Evolutionary conservation across 2,888 invertebrate species (phyloP), one percentile per base, ranked within the genome.

Genomic region (Noctua janthina): DNA sequence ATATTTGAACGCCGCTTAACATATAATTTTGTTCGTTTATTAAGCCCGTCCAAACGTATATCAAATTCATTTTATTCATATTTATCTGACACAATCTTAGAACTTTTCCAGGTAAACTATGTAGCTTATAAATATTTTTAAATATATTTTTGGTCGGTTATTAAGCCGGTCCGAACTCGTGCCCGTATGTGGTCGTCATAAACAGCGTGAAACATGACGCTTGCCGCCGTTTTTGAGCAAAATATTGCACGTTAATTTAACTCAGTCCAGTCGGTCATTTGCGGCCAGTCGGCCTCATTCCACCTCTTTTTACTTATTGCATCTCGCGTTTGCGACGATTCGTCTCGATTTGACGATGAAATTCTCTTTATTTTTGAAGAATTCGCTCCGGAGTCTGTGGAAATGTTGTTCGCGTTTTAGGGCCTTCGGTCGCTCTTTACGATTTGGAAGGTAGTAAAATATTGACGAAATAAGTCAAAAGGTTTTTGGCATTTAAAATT

Each of bases 231-330:
- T 96, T 96, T 96, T 94, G 94, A 95, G 95, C 95, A 96, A 96
- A 96, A 96, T 96, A 96, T 94, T 95, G 96, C 95, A 96, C 96
- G 96, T 96, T 96, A 96, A 96, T 96, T 96, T 96, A 96, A 93
- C 96, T 94, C 96, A 93, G 94, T 84, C 91, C 90, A 90, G 88
- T 85, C 92, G 94, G 94, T 95, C 96, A 95, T 96, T 96, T 95
- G 96, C 92, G 95, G 94, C 91, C 87, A 78, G 84, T 81, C 84
- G 83, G 88, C 85, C 86, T 89, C 89, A 89, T 91, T 90, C 90
- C 87, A 89, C 90, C 91, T 91, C 92, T 93, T 93, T 89, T 89
- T 87, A 87, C 79, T 87, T 89, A 82, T 89, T 89, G 84, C 88
- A 90, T 90, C 88, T 92, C 89, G 90, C 90, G 91, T 90, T 88